These are phyloP conservation scores for Isotomurus palustris DNA, from an alignment of 2,888 invertebrate species.

Conservation along the genomic window DNA sequence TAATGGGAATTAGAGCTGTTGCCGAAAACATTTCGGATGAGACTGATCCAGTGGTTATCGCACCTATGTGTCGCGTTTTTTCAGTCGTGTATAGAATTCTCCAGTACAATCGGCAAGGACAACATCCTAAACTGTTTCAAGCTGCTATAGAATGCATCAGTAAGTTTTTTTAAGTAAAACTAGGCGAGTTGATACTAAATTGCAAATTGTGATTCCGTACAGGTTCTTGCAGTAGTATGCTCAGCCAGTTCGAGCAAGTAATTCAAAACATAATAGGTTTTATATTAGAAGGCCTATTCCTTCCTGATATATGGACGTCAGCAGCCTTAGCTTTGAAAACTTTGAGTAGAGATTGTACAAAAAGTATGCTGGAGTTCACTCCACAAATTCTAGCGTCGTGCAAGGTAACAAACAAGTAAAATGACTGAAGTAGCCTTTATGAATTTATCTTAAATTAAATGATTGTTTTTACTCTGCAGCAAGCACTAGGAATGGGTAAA, in stretches of 20 bases:
- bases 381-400: slow-evolving; percentile 42
- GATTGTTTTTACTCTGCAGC: slow-evolving; percentile 19
- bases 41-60: slow-evolving; percentile 39
- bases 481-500: slow-evolving; percentile 37
- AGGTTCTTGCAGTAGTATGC: slow-evolving; percentile 42
- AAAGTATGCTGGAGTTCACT: slow-evolving; percentile 35
- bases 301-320: slow-evolving; percentile 36
- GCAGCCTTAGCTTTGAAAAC: slow-evolving; percentile 43
- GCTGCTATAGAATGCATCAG: slow-evolving; percentile 45
- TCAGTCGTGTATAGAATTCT: slow-evolving; percentile 39
- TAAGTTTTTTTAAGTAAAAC: slow-evolving; percentile 19
- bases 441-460: not conserved
- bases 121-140: slow-evolving; percentile 38
- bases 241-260: slow-evolving; percentile 35
- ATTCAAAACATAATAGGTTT: slow-evolving; percentile 40
- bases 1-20: slow-evolving; percentile 40
- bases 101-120: slow-evolving; percentile 35
- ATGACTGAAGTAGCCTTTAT: no score
- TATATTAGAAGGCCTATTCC: slow-evolving; percentile 41
- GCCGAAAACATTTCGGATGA: slow-evolving; percentile 44
- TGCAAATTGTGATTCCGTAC: not conserved
- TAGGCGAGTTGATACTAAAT: not conserved
- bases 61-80: slow-evolving; percentile 41
- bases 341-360: slow-evolving; percentile 40
- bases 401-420: slow-evolving; percentile 37